Percentiles rank a stretch among this genome's conserved stretches.
phyloP scores from a whole-genome alignment of 2,797 vertebrate genomes.

The Pseudochromis fuscus region DNA sequence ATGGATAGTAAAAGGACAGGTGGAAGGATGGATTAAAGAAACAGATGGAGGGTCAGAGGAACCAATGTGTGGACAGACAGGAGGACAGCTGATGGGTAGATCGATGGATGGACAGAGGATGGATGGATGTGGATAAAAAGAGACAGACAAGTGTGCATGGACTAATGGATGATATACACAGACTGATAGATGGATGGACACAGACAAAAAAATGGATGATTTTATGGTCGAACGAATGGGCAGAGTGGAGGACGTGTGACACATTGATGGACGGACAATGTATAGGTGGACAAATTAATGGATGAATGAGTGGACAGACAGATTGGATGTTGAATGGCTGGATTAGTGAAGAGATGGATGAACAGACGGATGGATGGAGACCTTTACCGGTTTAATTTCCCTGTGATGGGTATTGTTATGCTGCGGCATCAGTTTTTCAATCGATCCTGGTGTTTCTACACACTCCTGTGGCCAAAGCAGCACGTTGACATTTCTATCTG shows the following conservation, averaged over 20 bases:
- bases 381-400: slow-evolving; percentile 42
- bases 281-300: no score
- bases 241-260: no score
- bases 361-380: slow-evolving; percentile 29
- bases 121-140: background rate
- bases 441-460: slow-evolving; percentile 46
- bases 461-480: slow-evolving; percentile 52
- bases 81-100: no score
- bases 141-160: background rate
- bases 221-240: no score
- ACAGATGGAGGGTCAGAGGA: background rate
- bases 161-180: background rate
- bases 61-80: background rate
- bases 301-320: background rate
- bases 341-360: background rate
- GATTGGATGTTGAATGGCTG: background rate
- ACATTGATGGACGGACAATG: no score
- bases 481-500: slow-evolving; percentile 69
- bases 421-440: slow-evolving; percentile 20
- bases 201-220: slow-evolving; percentile 1
- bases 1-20: background rate
- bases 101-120: background rate
- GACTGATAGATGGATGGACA: background rate
- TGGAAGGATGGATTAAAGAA: background rate
- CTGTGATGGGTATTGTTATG: slow-evolving; percentile 40